A percentile compares a stretch with the other conserved stretches of the same genome.
Conservation (phyloP, 2,888 invertebrate species). For the Drosophila multiciliata region DNA sequence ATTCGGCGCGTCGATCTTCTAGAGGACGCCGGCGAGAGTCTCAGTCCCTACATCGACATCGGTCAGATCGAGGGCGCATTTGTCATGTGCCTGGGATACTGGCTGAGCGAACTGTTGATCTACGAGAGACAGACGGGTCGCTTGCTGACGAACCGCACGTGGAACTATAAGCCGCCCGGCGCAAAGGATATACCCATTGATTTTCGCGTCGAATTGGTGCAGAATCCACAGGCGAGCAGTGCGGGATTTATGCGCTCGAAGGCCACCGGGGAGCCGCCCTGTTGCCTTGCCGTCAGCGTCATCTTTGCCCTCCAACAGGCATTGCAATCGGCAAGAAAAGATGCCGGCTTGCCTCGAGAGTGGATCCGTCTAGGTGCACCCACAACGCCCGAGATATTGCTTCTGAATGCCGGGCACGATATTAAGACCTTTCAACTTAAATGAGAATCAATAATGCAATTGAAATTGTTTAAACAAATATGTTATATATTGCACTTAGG, state of each 20-base stretch:
- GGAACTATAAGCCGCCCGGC: constrained; percentile 92
- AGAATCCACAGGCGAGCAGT: constrained; percentile 87
- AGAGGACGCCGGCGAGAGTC: constrained; percentile 90
- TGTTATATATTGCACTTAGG: neutral
- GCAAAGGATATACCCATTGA: constrained; percentile 92
- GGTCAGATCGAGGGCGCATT: constrained; percentile 93
- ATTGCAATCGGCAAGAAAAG: constrained; percentile 88
- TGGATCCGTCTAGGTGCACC: constrained; percentile 83
- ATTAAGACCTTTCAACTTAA: constrained; percentile 55
- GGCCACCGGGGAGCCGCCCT: constrained; percentile 88
- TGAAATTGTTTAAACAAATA: neutral
- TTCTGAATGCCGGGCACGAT: constrained; percentile 77
- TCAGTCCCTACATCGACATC: constrained; percentile 90
- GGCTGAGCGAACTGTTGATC: constrained; percentile 90
- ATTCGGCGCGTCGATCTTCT: constrained; percentile 89
- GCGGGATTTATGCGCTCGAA: constrained; percentile 90
- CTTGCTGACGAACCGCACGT: constrained; percentile 91
- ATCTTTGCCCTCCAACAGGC: constrained; percentile 90
- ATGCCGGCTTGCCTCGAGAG: constrained; percentile 86
- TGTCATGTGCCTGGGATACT: constrained; percentile 91
- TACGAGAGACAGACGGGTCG: constrained; percentile 88
- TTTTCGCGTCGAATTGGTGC: constrained; percentile 89
- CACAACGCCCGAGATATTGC: constrained; percentile 81
- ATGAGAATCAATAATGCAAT: constrained; percentile 6
- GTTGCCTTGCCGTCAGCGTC: constrained; percentile 86